A percentile compares a stretch with the other conserved stretches of the same genome.
Conservation (phyloP, 2,888 invertebrate genomes). For the Drosophila macrothrix region DNA sequence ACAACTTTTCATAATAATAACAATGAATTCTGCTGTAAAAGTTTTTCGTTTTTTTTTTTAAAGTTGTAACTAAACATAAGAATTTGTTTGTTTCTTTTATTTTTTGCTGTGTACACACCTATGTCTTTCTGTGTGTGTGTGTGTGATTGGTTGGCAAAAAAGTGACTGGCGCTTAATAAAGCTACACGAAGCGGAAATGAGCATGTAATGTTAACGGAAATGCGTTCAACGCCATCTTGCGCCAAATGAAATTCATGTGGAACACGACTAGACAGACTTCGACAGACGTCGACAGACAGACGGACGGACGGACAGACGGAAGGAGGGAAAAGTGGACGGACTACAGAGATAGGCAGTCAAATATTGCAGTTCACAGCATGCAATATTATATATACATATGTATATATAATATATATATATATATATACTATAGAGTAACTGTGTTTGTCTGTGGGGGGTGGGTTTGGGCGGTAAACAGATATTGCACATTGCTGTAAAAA, state of each 20-base stretch:
- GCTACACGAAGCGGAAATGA: constrained; percentile 79
- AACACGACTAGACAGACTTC: constrained; percentile 10
- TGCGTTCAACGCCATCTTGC: constrained; percentile 77
- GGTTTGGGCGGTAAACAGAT: neutral
- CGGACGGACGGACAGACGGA: neutral
- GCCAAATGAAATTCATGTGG: constrained; percentile 46
- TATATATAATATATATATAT: neutral
- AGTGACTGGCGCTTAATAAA: constrained; percentile 67
- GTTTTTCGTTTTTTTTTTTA: neutral
- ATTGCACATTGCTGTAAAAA: constrained; percentile 20
- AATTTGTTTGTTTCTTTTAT: neutral
- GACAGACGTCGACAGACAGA: neutral
- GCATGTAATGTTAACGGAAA: constrained; percentile 80
- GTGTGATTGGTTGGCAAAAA: constrained; percentile 11
- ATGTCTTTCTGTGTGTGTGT: neutral
- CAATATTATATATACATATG: neutral
- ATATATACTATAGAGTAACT: neutral
- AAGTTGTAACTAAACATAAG: neutral
- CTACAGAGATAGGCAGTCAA: constrained; percentile 10
- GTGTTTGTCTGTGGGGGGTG: neutral
- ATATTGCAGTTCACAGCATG: constrained; percentile 28
- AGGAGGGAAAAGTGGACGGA: neutral
- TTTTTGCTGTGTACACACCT: neutral
- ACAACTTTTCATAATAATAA: neutral
- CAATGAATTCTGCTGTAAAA: neutral